Percentiles rank a stretch among this genome's conserved stretches.
Evolutionary conservation across 2,888 invertebrate genomes (phyloP).

Genomic region (Clostera curtula): DNA sequence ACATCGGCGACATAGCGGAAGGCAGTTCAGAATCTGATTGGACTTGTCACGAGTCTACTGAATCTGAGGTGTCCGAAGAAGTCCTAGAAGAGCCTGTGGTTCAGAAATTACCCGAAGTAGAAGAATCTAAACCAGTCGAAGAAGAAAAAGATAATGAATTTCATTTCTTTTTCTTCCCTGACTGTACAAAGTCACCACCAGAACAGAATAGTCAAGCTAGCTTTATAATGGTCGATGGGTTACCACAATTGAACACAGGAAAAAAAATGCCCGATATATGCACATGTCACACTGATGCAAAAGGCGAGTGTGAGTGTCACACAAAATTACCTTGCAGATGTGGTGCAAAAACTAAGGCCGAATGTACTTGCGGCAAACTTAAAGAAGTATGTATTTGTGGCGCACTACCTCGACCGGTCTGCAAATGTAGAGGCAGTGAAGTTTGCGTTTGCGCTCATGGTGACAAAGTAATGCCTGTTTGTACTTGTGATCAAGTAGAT

Average conservation of each 20-base stretch:
- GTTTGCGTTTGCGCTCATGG: constrained; percentile 50
- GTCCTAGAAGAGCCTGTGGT: constrained; percentile 24
- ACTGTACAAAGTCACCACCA: constrained; percentile 41
- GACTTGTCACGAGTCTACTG: constrained; percentile 43
- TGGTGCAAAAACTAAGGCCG: constrained; percentile 37
- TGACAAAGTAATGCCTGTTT: constrained; percentile 33
- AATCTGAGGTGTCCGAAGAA: constrained; percentile 30
- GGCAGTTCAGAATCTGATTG: constrained; percentile 58
- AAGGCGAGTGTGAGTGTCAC: constrained; percentile 46
- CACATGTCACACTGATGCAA: constrained; percentile 36
- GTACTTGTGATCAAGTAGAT: constrained; percentile 44
- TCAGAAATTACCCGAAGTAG: constrained; percentile 33
- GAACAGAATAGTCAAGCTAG: constrained; percentile 42
- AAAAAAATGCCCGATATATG: constrained; percentile 29
- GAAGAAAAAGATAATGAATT: constrained; percentile 48
- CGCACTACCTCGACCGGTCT: constrained; percentile 34
- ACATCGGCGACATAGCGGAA: constrained; percentile 38
- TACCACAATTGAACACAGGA: constrained; percentile 48
- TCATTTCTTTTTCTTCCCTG: constrained; percentile 63
- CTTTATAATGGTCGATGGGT: constrained; percentile 44
- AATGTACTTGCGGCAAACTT: constrained; percentile 44
- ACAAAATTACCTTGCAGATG: constrained; percentile 49
- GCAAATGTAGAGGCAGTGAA: constrained; percentile 39
- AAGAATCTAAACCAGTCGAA: constrained; percentile 20
- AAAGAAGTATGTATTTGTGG: constrained; percentile 50